Conservation (phyloP, 2,797 vertebrate species). For the Brachyrhaphis roseni region DNA sequence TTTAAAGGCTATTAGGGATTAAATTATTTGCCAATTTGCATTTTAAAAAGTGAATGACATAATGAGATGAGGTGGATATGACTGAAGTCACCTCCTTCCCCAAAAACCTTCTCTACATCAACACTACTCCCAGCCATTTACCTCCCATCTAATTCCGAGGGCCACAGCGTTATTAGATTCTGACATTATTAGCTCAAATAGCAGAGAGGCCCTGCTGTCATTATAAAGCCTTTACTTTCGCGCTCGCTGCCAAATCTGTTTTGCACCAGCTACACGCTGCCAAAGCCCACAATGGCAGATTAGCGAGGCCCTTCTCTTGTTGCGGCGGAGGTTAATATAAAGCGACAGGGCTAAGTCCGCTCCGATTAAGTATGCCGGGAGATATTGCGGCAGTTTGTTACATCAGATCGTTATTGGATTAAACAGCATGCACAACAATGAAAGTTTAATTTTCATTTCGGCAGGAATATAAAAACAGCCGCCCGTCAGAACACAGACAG, state of each 20-base stretch:
- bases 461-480: conserved; percentile 73
- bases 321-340: conserved; percentile 99
- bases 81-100: conserved; percentile 21
- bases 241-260: conserved; percentile 88
- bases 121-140: conserved; percentile 66
- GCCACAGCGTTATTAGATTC: conserved; percentile 78
- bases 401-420: conserved; percentile 97
- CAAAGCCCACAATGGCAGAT: conserved; percentile 95
- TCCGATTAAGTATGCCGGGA: conserved; percentile 97
- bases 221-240: conserved; percentile 81
- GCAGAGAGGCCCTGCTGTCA: conserved; percentile 81
- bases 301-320: conserved; percentile 93
- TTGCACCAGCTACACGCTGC: conserved; percentile 88
- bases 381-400: conserved; percentile 94
- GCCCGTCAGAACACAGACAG: conserved; percentile 77
- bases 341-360: conserved; percentile 98
- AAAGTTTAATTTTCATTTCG: conserved; percentile 92
- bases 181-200: conserved; percentile 83
- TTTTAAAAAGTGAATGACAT: conserved; percentile 58
- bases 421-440: conserved; percentile 93
- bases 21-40: conserved; percentile 72
- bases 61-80: conserved; percentile 44
- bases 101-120: conserved; percentile 52
- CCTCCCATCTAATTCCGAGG: conserved; percentile 69
- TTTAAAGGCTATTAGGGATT: conserved; percentile 80